These are phyloP conservation scores for Shinisaurus crocodilurus DNA, from an alignment of 2,113 vertebrate genomes.

Conservation along the genomic window DNA sequence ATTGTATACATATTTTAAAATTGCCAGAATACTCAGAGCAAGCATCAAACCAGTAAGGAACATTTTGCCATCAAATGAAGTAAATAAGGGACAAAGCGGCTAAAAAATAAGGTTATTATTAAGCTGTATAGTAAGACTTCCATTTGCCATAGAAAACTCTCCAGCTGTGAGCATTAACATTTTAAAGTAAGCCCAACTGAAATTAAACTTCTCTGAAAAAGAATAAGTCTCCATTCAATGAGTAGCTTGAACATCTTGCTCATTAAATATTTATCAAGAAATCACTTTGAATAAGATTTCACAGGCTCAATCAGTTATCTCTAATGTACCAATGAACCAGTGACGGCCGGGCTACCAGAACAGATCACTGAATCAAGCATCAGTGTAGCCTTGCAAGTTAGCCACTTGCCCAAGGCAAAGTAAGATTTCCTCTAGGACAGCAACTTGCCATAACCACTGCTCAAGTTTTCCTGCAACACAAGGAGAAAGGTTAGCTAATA, in stretches of 20 bases:
- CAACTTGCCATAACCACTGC: not conserved
- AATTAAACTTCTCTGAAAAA: slow-evolving; percentile 1
- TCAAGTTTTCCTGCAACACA: not conserved
- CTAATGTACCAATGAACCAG: not conserved
- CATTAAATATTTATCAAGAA: slow-evolving; percentile 7
- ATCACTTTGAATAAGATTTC: not conserved
- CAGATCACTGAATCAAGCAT: not conserved
- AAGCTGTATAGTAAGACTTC: not conserved
- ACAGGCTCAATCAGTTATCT: not conserved
- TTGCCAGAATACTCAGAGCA: not conserved
- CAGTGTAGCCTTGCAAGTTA: not conserved
- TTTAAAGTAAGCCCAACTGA: not conserved
- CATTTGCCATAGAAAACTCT: not conserved
- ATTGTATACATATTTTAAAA: not conserved
- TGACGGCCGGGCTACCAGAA: not conserved
- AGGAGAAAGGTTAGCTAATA: not conserved
- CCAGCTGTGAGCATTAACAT: not conserved
- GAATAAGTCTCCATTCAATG: not conserved
- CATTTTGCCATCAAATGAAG: not conserved
- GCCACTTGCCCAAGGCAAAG: not conserved
- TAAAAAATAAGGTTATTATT: not conserved
- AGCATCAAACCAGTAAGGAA: not conserved
- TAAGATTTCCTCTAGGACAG: not conserved
- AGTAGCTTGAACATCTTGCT: not conserved
- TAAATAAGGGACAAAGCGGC: not conserved